Percentiles rank a stretch among this genome's conserved stretches.
Evolutionary conservation across 2,797 vertebrate species (phyloP).

Genomic region (Xyrichtys novacula): DNA sequence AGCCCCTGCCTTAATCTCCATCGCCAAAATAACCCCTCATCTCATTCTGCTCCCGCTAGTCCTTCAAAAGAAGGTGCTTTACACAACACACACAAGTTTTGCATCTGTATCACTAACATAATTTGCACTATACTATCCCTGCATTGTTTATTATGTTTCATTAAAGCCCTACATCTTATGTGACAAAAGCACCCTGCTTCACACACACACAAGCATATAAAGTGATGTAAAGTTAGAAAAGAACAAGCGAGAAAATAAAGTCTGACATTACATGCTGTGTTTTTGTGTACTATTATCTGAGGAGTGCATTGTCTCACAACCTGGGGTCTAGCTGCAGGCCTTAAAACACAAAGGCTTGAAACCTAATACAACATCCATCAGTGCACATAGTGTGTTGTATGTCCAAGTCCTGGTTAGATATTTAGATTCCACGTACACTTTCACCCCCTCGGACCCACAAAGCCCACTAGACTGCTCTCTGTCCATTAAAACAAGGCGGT

Average conservation of each 20-base stretch:
- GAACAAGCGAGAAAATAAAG: slow-evolving; percentile 25
- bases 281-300: slow-evolving; percentile 35
- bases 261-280: slow-evolving; percentile 7
- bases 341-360: slow-evolving; percentile 63
- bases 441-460: slow-evolving; percentile 4
- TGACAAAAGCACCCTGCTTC: slow-evolving; percentile 37
- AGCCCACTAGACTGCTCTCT: slow-evolving; percentile 3
- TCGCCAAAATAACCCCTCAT: slow-evolving; percentile 97
- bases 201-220: slow-evolving; percentile 5
- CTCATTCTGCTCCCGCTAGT: slow-evolving; percentile 92
- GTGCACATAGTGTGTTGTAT: slow-evolving; percentile 34
- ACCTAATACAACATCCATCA: slow-evolving; percentile 54
- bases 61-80: slow-evolving; percentile 92
- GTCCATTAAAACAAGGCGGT: slow-evolving; percentile 8
- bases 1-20: slow-evolving; percentile 99
- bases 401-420: slow-evolving; percentile 28
- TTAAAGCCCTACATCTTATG: slow-evolving; percentile 31
- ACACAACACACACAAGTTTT: slow-evolving; percentile 90
- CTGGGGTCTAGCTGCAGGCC: slow-evolving; percentile 55
- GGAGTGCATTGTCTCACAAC: slow-evolving; percentile 46
- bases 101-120: slow-evolving; percentile 68
- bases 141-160: slow-evolving; percentile 33
- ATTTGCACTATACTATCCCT: slow-evolving; percentile 31
- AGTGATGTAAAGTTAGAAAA: slow-evolving; percentile 59
- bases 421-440: slow-evolving; percentile 21